Evolutionary conservation across 2,888 invertebrate genomes (phyloP).

Genomic region (Steinernema hermaphroditum): DNA sequence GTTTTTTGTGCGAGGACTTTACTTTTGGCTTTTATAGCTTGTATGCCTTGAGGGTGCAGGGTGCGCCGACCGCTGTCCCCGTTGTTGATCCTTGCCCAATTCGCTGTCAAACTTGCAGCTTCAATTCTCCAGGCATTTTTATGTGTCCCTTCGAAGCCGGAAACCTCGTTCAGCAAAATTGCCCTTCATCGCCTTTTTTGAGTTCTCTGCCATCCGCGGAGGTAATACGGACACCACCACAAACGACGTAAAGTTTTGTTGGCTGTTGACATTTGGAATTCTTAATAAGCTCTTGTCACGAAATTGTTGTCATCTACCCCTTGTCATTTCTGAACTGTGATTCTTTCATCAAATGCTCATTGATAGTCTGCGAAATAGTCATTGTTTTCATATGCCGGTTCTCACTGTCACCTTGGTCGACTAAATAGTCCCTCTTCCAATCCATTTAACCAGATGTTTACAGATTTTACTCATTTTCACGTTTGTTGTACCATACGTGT

Average conservation of each 20-base stretch:
- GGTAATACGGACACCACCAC: too few relatives aligned
- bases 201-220: too few relatives aligned
- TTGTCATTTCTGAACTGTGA: not conserved
- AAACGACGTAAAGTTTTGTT: too few relatives aligned
- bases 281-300: not conserved
- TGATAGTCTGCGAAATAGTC: not conserved
- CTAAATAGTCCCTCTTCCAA: not conserved
- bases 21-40: not conserved
- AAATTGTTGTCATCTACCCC: not conserved
- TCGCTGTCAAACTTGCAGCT: not conserved
- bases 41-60: not conserved
- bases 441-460: too few relatives aligned
- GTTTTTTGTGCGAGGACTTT: not conserved
- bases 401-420: not conserved
- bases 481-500: too few relatives aligned
- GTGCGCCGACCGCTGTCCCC: not conserved
- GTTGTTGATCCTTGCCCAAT: conserved; percentile 5
- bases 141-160: too few relatives aligned
- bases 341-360: conserved; percentile 13
- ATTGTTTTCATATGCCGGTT: not conserved
- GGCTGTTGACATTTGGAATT: too few relatives aligned
- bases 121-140: not conserved
- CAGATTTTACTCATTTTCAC: too few relatives aligned
- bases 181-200: too few relatives aligned
- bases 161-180: too few relatives aligned